Base-by-base conservation (phyloP, 1,140 invertebrate species). In the Ceratoteleas bidentatus region DNA sequence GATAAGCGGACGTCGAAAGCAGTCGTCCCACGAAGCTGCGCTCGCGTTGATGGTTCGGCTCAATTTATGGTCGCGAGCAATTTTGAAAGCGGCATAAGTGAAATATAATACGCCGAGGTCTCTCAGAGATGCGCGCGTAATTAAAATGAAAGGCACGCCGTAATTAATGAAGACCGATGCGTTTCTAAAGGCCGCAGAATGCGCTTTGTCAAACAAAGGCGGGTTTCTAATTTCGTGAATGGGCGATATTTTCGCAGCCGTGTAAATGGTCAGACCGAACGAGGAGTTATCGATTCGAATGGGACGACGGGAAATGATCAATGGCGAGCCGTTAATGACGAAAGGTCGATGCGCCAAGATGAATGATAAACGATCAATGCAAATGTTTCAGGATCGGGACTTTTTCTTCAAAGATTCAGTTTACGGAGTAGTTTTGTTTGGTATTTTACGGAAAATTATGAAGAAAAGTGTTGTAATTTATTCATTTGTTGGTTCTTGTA, bases 141-240 rank as follows among this genome's bases (percentile, higher is more conserved):
- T 60, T 70, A 70, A 60, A 70, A 70, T 70, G 66, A 60, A 60
- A 70, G 56, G 56, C 60, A 60, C 56, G 15, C 38, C 9, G 45
- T 60, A 60, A 70, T 70, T 60, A 70, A 70, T 49, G 47, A 70
- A 58, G 54, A 69, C 54, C 34, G 56, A 60, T 70, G 47, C 49
- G 11, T 16, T 57, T 69, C 45, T 58, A 50, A 69, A 69, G 10
- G 6, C 43, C 40, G 11, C 34, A 33, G 56, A 8, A 50, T 8
- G 57, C n/a, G 24, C 16, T 62, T 62, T 50, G 45, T 50, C 47
- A 50, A 49, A 62, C 10, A 58, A 60, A 33, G 50, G 50, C 3
- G 50, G 24, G 8, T 5, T 53, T 53, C 24, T 53, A 24, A 53
- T 53, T 53, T 53, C 50, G 16, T 53, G 8, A 53, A 32, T 33